Evolutionary conservation across 2,888 invertebrate species (phyloP).

Genomic region (Rotaria magnacalcarata): DNA sequence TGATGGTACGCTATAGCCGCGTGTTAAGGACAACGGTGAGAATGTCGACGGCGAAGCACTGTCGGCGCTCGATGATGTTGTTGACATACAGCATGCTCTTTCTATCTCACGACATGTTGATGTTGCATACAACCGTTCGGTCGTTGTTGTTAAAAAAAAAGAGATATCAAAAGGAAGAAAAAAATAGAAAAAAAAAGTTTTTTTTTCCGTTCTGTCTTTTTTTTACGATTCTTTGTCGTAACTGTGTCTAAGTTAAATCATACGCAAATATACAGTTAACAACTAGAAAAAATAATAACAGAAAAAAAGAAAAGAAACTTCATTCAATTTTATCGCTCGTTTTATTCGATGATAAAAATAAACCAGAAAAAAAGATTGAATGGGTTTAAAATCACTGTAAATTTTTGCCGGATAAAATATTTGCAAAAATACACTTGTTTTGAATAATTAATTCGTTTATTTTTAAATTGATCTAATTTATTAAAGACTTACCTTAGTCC

Average conservation of each 20-base stretch:
- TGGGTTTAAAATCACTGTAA: not conserved
- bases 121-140: not conserved
- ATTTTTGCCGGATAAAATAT: not conserved
- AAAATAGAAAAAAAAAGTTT: not conserved
- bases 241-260: not conserved
- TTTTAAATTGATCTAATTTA: no score
- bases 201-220: not conserved
- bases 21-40: not conserved
- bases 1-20: not conserved
- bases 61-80: conserved; percentile 5
- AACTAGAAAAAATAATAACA: not conserved
- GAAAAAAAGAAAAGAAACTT: not conserved
- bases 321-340: not conserved
- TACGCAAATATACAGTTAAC: not conserved
- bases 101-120: conserved; percentile 5
- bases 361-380: not conserved
- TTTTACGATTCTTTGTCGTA: not conserved
- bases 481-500: no score
- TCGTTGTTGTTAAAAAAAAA: not conserved
- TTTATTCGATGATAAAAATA: not conserved
- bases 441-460: no score
- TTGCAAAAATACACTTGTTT: no score
- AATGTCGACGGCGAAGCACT: not conserved
- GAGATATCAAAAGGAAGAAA: not conserved
- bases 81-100: conserved; percentile 8